phyloP scores from a whole-genome alignment of 1,140 invertebrate species.

The Riptortus pedestris region DNA sequence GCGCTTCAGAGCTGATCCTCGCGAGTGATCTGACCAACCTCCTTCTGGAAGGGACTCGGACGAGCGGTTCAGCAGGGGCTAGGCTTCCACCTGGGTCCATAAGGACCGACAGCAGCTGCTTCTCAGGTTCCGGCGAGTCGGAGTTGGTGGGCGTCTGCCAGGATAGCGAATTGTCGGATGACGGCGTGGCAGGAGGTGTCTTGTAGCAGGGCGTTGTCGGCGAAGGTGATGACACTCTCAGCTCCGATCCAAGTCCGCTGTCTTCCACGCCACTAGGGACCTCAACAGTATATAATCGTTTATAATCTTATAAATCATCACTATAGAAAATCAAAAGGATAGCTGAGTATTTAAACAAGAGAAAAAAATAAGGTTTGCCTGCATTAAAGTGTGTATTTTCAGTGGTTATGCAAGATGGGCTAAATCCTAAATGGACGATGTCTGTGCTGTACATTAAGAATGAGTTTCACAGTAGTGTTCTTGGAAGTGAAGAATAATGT shows the following conservation, averaged over 20 bases:
- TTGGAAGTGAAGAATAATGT: no score
- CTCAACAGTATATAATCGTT: no score
- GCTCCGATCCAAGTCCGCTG: constrained; percentile 15
- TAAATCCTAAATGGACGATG: no score
- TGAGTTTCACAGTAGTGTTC: no score
- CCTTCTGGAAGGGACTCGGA: constrained; percentile 23
- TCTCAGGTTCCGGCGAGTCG: constrained; percentile 4
- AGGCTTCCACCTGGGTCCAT: constrained; percentile 11
- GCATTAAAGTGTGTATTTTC: no score
- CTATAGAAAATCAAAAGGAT: no score
- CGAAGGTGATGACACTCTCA: constrained; percentile 22
- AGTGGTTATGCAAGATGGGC: no score
- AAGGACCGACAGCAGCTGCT: constrained; percentile 22
- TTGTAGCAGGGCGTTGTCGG: constrained; percentile 18
- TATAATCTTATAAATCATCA: no score
- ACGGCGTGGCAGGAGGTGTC: constrained; percentile 22
- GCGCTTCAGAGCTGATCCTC: constrained; percentile 26
- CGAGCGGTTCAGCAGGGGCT: constrained; percentile 8
- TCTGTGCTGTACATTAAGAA: no score
- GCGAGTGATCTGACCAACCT: constrained; percentile 24
- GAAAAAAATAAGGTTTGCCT: no score
- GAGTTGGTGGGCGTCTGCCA: constrained; percentile 28
- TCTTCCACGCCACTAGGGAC: constrained; percentile 8
- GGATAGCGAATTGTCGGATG: constrained; percentile 23
- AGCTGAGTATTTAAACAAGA: no score